Evolutionary conservation across 2,797 vertebrate species (phyloP).

Genomic region (Platalea minor): DNA sequence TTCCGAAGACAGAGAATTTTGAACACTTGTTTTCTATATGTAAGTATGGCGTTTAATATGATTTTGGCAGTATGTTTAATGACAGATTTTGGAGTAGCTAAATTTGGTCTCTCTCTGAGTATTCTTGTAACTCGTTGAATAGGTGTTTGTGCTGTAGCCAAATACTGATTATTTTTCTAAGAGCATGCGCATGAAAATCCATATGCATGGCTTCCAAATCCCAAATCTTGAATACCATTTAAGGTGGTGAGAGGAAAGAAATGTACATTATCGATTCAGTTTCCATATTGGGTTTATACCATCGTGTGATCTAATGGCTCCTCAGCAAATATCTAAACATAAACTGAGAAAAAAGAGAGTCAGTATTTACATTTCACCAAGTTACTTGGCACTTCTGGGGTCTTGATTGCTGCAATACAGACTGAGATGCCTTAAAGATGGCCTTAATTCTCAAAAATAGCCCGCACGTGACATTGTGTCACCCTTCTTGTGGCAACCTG

Average conservation of each 20-base stretch:
- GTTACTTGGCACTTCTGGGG: background rate
- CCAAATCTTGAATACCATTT: background rate
- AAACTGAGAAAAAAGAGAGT: background rate
- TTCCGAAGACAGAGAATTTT: background rate
- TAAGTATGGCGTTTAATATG: conserved; percentile 49
- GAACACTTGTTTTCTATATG: conserved; percentile 43
- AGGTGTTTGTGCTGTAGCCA: conserved; percentile 54
- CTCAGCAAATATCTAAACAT: background rate
- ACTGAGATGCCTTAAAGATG: background rate
- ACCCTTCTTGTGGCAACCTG: background rate
- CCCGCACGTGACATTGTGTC: background rate
- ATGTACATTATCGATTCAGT: background rate
- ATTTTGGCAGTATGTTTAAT: conserved; percentile 61
- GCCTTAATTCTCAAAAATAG: background rate
- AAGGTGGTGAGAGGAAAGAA: background rate
- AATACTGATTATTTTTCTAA: conserved; percentile 34
- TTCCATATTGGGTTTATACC: background rate
- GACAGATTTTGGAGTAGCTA: conserved; percentile 59
- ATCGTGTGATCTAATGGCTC: background rate
- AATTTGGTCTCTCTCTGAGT: conserved; percentile 54
- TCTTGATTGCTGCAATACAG: background rate
- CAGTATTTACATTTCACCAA: background rate
- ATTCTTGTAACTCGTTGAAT: conserved; percentile 48
- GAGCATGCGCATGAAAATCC: background rate
- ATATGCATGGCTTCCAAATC: conserved; percentile 17